A percentile compares a stretch with the other conserved stretches of the same genome.
Evolutionary conservation across 2,113 vertebrate species (phyloP).

Genomic region (Bos indicus): DNA sequence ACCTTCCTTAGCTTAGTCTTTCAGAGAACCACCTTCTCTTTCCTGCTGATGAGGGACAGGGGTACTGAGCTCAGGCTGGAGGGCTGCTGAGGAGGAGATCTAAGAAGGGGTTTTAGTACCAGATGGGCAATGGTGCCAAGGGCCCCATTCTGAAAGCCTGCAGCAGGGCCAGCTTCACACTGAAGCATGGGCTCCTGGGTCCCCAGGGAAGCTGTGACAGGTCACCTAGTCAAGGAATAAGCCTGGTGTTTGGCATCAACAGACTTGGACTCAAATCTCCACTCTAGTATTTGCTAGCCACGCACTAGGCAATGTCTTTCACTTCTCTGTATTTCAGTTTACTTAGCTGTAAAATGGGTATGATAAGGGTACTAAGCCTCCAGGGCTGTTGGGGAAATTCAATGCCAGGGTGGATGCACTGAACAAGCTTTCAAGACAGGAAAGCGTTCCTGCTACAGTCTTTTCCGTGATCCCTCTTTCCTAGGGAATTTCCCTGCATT

Average conservation of each 20-base stretch:
- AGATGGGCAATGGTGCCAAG: not conserved
- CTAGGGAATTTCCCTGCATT: not conserved
- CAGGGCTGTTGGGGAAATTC: not conserved
- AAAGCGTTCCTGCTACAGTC: not conserved
- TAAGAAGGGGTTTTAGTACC: not conserved
- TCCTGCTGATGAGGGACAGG: not conserved
- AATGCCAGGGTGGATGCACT: fast-evolving
- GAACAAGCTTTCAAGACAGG: fast-evolving
- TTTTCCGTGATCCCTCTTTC: not conserved
- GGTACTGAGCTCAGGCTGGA: not conserved
- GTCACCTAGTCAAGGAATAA: not conserved
- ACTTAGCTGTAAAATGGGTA: not conserved
- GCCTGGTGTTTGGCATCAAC: not conserved
- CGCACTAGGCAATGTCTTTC: not conserved
- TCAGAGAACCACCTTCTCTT: not conserved
- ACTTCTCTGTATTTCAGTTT: not conserved
- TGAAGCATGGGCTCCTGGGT: not conserved
- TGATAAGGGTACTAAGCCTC: fast-evolving
- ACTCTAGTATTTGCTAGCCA: not conserved
- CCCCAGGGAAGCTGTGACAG: not conserved
- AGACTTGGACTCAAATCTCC: not conserved
- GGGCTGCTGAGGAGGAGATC: not conserved
- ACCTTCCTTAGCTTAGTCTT: not conserved
- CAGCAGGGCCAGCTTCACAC: not conserved
- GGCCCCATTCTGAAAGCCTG: not conserved